Conservation (phyloP, 2,888 invertebrate genomes). For the Drosophila dives region DNA sequence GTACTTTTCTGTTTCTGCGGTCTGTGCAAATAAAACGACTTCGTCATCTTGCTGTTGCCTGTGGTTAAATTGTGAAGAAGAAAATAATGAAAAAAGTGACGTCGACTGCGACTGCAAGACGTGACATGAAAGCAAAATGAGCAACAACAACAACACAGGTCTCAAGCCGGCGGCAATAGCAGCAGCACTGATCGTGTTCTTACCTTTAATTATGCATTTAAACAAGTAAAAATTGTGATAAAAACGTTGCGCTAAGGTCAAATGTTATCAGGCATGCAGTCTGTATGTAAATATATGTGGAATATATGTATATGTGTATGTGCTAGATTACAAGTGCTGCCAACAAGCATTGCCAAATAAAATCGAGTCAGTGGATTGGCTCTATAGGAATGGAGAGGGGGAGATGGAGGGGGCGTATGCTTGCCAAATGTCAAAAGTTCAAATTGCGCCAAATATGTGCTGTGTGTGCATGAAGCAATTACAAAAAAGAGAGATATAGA, state of each 20-base stretch:
- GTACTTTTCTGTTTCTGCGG: constrained; percentile 31
- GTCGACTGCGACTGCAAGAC: constrained; percentile 63
- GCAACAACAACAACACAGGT: constrained; percentile 40
- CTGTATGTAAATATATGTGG: constrained; percentile 13
- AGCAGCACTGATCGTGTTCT: constrained; percentile 31
- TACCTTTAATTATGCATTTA: constrained; percentile 18
- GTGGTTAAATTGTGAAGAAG: constrained; percentile 39
- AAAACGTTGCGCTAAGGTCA: constrained; percentile 34
- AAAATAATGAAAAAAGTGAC: constrained; percentile 32
- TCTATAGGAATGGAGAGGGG: background rate
- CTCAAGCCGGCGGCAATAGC: constrained; percentile 61
- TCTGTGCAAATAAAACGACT: constrained; percentile 73
- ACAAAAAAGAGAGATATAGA: background rate
- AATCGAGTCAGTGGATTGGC: constrained; percentile 10
- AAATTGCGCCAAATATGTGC: constrained; percentile 53
- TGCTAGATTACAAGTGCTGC: constrained; percentile 40
- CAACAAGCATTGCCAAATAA: constrained; percentile 53
- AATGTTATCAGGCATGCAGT: constrained; percentile 28
- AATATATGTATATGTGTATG: background rate
- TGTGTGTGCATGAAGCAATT: constrained; percentile 42
- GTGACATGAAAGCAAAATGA: constrained; percentile 74
- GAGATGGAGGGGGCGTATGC: constrained; percentile 34
- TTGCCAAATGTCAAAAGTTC: constrained; percentile 63
- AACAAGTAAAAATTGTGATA: constrained; percentile 52
- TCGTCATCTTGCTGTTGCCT: constrained; percentile 73